Percentiles rank a stretch among this genome's conserved stretches.
Conservation (phyloP, 2,113 vertebrate genomes). For the Lathamus discolor region DNA sequence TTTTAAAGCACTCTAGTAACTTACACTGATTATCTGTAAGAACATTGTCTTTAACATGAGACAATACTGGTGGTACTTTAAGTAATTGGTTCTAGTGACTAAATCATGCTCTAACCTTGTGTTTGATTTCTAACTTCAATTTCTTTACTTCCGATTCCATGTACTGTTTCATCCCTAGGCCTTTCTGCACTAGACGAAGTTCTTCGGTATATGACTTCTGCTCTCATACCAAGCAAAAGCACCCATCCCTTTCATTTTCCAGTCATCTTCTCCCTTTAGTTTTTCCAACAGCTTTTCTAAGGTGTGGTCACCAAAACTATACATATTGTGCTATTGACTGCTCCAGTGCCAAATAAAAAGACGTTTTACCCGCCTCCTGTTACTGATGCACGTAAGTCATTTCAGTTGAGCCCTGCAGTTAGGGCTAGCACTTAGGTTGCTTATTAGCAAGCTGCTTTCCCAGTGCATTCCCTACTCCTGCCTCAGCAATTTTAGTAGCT, state of each 20-base stretch:
- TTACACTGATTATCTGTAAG: not conserved
- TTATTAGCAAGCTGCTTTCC: not conserved
- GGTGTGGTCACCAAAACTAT: not conserved
- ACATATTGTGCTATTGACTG: not conserved
- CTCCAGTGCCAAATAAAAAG: not conserved
- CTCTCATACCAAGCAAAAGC: not conserved
- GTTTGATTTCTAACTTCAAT: not conserved
- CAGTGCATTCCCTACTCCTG: not conserved
- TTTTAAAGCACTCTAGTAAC: not conserved
- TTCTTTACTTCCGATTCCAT: not conserved
- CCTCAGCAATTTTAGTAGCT: slow-evolving; percentile 7
- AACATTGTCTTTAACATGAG: not conserved
- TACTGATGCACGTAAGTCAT: not conserved
- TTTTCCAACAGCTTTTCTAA: not conserved
- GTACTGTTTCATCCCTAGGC: not conserved
- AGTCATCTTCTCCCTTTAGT: not conserved
- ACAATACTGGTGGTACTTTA: not conserved
- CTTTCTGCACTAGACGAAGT: not conserved
- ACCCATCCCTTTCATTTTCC: not conserved
- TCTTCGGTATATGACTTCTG: not conserved
- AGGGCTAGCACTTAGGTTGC: not conserved
- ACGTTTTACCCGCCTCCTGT: not conserved
- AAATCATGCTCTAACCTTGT: not conserved
- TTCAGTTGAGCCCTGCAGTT: not conserved
- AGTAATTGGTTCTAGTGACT: not conserved